Evolutionary conservation across 2,797 vertebrate species (phyloP).

Genomic region (Cossypha caffra): DNA sequence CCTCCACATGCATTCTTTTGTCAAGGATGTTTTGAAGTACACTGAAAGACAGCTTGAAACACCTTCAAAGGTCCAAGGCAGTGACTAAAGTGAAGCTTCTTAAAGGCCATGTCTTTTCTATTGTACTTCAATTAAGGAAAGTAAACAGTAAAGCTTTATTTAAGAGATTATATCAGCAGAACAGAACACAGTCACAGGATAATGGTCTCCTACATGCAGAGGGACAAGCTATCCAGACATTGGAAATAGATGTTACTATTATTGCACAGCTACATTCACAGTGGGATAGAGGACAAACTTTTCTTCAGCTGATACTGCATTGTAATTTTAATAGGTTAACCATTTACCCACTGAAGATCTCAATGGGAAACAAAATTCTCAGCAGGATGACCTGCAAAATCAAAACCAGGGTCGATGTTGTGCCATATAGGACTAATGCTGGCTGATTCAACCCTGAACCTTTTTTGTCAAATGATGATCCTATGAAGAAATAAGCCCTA

Average conservation of each 20-base stretch:
- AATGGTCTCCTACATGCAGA: constrained; percentile 12
- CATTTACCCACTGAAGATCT: neutral
- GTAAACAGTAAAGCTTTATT: constrained; percentile 65
- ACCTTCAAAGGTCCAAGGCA: constrained; percentile 40
- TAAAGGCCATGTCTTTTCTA: constrained; percentile 10
- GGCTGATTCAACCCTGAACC: neutral
- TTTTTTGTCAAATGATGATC: neutral
- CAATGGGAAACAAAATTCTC: neutral
- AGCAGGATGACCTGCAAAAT: neutral
- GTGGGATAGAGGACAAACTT: constrained; percentile 9
- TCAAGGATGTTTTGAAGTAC: constrained; percentile 50
- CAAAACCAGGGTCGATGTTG: neutral
- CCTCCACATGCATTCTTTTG: neutral
- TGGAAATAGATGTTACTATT: neutral
- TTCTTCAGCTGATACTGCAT: neutral
- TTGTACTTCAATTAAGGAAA: constrained; percentile 56
- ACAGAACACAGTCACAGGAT: neutral
- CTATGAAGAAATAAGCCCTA: neutral
- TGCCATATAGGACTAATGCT: neutral
- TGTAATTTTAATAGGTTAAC: constrained; percentile 11
- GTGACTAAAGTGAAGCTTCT: constrained; percentile 29
- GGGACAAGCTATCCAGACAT: constrained; percentile 7
- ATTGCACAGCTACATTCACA: neutral
- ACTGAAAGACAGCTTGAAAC: constrained; percentile 53
- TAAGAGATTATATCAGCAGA: constrained; percentile 53